Conservation (phyloP, 2,113 vertebrate species). For the Pachyramphus minor region DNA sequence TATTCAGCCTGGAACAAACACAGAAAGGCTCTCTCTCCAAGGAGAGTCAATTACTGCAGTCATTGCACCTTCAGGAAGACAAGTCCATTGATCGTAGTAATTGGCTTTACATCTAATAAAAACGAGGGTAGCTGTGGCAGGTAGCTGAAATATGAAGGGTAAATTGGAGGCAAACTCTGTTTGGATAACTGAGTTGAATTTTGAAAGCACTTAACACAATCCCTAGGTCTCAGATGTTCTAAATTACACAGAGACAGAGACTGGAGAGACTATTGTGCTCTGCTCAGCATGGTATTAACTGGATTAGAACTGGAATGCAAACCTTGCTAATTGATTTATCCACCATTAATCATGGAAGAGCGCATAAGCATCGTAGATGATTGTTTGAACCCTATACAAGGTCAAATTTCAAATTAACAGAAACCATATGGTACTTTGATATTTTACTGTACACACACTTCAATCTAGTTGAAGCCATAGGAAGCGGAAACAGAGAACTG, state of each 20-base stretch:
- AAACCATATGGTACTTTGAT: not conserved
- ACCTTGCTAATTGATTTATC: constrained; percentile 40
- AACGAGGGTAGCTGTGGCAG: not conserved
- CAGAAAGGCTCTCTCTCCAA: not conserved
- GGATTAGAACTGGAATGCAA: constrained; percentile 44
- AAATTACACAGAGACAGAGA: constrained; percentile 36
- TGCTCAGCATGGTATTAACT: constrained; percentile 35
- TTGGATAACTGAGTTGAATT: constrained; percentile 20
- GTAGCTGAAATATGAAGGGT: constrained; percentile 16
- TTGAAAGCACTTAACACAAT: constrained; percentile 28
- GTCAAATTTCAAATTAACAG: constrained; percentile 24
- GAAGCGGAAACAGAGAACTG: not conserved
- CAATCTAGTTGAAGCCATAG: not conserved
- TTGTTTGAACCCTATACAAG: constrained; percentile 3
- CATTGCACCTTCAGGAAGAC: not conserved
- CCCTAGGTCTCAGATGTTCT: constrained; percentile 24
- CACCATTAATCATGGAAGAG: constrained; percentile 9
- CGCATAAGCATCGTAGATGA: not conserved
- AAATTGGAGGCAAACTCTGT: not conserved
- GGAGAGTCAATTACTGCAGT: not conserved
- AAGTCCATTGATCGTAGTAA: not conserved
- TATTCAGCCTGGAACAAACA: not conserved
- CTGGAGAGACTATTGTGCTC: constrained; percentile 10
- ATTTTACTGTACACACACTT: not conserved
- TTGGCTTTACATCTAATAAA: constrained; percentile 1